Conservation (phyloP, 2,113 vertebrate genomes). For the Sakesphorus luctuosus region DNA sequence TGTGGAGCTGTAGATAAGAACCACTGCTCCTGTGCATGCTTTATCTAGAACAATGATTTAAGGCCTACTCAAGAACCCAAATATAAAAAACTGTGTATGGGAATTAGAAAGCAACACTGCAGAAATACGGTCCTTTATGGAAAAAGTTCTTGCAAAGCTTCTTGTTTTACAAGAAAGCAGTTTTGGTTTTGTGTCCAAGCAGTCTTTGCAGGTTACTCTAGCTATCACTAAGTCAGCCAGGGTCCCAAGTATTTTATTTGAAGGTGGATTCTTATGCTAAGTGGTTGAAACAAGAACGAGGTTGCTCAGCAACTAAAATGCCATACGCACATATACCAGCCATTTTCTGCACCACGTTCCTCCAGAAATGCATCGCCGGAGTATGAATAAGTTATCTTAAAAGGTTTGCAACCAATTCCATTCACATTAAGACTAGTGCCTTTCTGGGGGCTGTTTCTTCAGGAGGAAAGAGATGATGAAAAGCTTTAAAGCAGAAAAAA, state of each 20-base stretch:
- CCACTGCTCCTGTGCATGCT: not conserved
- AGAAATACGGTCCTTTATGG: not conserved
- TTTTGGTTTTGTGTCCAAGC: not conserved
- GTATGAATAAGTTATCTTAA: not conserved
- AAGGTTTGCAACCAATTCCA: not conserved
- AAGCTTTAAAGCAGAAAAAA: not conserved
- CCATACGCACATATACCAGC: not conserved
- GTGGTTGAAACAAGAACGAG: not conserved
- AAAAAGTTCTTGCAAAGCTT: not conserved
- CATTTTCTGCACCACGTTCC: not conserved
- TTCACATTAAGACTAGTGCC: not conserved
- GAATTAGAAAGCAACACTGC: not conserved
- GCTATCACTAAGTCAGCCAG: not conserved
- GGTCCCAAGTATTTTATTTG: not conserved
- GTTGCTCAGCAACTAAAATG: constrained; percentile 51
- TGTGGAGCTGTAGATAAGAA: constrained; percentile 15
- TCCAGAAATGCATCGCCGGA: not conserved
- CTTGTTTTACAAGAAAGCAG: not conserved
- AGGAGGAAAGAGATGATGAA: not conserved
- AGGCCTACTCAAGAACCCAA: not conserved
- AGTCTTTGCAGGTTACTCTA: not conserved
- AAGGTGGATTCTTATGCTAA: constrained; percentile 12
- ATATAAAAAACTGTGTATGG: not conserved
- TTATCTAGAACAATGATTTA: constrained; percentile 2
- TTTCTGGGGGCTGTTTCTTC: not conserved